Evolutionary conservation across 2,888 invertebrate genomes (phyloP).

Genomic region (Idaea biselata): DNA sequence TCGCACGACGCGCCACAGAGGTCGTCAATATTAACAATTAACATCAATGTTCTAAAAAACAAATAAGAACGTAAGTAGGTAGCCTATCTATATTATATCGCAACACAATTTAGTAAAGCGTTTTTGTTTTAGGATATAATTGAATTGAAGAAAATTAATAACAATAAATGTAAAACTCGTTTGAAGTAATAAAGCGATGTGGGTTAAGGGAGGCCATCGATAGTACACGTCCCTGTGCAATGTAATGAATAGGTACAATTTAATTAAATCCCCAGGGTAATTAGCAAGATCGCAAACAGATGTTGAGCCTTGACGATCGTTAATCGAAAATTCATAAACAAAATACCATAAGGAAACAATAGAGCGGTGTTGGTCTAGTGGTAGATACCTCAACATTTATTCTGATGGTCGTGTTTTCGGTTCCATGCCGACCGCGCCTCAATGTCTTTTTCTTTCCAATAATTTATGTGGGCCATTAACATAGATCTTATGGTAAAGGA

Average conservation of each 20-base stretch:
- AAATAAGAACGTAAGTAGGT: no score
- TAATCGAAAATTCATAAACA: background rate
- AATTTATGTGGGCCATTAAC: no score
- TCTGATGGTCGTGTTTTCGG: no score
- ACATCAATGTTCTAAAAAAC: no score
- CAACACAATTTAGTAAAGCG: background rate
- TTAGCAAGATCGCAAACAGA: constrained; percentile 15
- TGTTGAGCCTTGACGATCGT: background rate
- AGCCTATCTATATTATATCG: background rate
- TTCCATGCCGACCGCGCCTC: no score
- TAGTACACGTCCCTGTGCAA: background rate
- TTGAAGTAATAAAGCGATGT: background rate
- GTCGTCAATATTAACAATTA: no score
- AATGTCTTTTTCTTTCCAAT: no score
- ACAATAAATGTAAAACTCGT: background rate
- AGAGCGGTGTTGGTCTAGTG: no score
- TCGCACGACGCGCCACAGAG: no score
- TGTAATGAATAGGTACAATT: constrained; percentile 23
- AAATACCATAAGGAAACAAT: background rate
- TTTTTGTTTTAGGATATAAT: no score
- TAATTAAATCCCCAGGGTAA: constrained; percentile 26
- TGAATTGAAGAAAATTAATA: background rate
- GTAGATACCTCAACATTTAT: no score
- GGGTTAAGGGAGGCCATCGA: background rate
- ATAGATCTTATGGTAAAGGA: no score